Evolutionary conservation across 2,113 vertebrate species (phyloP).

Genomic region (Scolopax mira): DNA sequence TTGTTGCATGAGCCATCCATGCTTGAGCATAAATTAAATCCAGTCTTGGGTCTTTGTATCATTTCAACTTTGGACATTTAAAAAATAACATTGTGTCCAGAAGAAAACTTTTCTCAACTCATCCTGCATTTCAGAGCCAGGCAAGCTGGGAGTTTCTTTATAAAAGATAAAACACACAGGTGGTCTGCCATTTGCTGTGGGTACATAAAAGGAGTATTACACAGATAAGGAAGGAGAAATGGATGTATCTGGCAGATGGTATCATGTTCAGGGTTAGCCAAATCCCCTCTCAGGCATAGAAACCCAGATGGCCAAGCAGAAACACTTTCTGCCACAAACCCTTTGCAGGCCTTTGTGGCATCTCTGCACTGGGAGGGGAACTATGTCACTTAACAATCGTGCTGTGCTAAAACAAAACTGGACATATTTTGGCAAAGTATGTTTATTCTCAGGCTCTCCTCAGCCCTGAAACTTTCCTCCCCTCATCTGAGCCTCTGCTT

Average conservation of each 20-base stretch:
- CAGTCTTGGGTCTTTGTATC: neutral
- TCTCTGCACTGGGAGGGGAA: neutral
- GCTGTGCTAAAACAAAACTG: neutral
- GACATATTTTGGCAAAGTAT: neutral
- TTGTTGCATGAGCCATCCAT: neutral
- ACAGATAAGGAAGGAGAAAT: slow-evolving; percentile 7
- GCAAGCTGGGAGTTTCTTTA: neutral
- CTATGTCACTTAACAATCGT: neutral
- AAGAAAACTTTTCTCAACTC: slow-evolving; percentile 5
- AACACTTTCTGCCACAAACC: slow-evolving; percentile 33
- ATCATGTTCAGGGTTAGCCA: slow-evolving; percentile 50
- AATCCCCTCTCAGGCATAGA: slow-evolving; percentile 27
- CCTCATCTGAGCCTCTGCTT: neutral
- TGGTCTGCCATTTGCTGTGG: slow-evolving; percentile 53
- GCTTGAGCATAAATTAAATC: neutral
- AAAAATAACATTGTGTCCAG: neutral
- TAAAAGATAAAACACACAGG: neutral
- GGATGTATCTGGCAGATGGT: slow-evolving; percentile 39
- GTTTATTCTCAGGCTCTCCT: neutral
- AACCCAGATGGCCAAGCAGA: slow-evolving; percentile 40
- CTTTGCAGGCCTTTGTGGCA: neutral
- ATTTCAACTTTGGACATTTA: neutral
- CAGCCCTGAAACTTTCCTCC: neutral
- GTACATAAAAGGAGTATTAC: slow-evolving; percentile 22
- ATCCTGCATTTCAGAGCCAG: neutral